phyloP scores from a whole-genome alignment of 2,888 invertebrate species.

The Venustoraphidia nigricollis region DNA sequence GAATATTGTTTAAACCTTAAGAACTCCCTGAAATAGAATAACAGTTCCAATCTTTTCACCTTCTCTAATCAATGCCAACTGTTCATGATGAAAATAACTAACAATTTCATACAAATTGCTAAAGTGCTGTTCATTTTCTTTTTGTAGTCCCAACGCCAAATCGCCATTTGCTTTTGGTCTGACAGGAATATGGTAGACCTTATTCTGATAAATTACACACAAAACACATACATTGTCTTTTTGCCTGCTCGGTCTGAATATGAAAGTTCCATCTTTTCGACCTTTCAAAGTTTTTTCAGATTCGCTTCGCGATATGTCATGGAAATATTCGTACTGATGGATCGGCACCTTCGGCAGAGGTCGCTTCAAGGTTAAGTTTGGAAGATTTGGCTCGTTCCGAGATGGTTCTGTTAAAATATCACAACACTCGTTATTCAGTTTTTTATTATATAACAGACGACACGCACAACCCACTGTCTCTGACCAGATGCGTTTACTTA shows the following conservation, averaged over 20 bases:
- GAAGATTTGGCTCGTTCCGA: not conserved
- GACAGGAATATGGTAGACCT: not conserved
- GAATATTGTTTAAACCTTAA: no score
- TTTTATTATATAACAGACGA: constrained; percentile 1
- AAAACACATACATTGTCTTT: not conserved
- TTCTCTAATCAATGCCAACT: not conserved
- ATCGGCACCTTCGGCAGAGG: constrained; percentile 1
- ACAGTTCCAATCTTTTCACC: not conserved
- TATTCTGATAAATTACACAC: not conserved
- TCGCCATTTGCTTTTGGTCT: not conserved
- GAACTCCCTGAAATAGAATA: not conserved
- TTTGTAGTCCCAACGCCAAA: not conserved
- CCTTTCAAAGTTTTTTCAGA: not conserved
- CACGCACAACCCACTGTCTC: not conserved
- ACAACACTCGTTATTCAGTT: not conserved
- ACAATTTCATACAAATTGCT: not conserved
- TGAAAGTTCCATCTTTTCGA: not conserved
- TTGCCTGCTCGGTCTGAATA: constrained; percentile 1
- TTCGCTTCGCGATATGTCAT: not conserved
- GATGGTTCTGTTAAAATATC: not conserved
- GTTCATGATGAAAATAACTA: not conserved
- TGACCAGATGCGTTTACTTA: not conserved
- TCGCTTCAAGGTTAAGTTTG: not conserved
- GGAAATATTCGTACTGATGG: not conserved
- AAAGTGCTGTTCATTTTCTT: not conserved